Conservation (phyloP, 1,140 invertebrate genomes). For the Heliconius himera region DNA sequence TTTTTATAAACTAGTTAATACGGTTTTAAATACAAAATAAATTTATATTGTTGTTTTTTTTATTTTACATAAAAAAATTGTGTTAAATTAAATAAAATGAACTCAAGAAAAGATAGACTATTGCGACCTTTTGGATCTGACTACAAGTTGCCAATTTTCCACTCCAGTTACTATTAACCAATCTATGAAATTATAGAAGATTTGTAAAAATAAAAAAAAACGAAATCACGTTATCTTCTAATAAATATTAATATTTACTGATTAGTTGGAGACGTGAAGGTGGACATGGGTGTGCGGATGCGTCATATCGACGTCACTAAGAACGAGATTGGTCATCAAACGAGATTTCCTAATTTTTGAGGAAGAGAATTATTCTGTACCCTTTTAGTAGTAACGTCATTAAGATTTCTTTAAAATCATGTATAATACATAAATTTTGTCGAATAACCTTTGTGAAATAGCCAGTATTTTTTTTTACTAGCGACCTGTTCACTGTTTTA, state of each 20-base stretch:
- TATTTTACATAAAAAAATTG: no score
- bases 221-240: neutral
- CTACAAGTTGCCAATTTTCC: no score
- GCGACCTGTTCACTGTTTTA: no score
- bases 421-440: neutral
- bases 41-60: neutral
- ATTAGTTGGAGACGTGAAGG: neutral
- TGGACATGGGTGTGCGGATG: constrained; percentile 8
- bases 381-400: neutral
- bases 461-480: neutral
- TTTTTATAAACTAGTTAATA: constrained; percentile 6
- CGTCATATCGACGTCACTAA: constrained; percentile 1
- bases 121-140: no score
- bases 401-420: neutral
- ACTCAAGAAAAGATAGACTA: no score
- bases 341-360: constrained; percentile 11
- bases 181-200: no score
- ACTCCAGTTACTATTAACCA: no score
- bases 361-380: constrained; percentile 9
- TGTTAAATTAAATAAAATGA: no score
- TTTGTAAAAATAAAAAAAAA: neutral
- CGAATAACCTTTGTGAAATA: neutral
- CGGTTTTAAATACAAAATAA: neutral
- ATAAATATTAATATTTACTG: neutral
- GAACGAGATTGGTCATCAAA: constrained; percentile 1